Base-by-base conservation (phyloP, 2,888 invertebrate species). In the Melieria omissa region DNA sequence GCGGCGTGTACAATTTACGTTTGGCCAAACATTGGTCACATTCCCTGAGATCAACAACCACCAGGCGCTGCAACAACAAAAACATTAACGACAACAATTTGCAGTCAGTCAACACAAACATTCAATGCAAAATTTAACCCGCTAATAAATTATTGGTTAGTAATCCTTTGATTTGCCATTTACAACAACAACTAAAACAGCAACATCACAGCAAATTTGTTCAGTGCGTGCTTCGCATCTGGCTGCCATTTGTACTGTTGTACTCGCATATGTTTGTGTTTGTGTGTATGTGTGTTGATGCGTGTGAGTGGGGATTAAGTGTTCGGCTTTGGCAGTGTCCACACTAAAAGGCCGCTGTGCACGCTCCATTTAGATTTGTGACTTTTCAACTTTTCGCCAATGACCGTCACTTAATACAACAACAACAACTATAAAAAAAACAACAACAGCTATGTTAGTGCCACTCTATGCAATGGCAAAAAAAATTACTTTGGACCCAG, bases 81-180 rank as follows among this genome's bases (percentile, higher is more conserved):
- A n/a, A 14, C 2, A 57, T 14, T 14, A 58, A 58, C n/a, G 12
- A 8, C 10, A 58, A n/a, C 16, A 29, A 5, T 58, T 16, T 14
- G 16, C 29, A 58, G 5, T 10, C 44, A 42, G 41, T 54, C 16
- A 14, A 45, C 16, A 52, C 16, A 16, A 54, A 68, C 60, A 61
- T 61, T 68, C 44, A 61, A 68, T 68, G 68, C 41, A 63, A 70
- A 70, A 70, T 64, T 70, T 64, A 64, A 65, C 49, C 57, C 46
- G 52, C 58, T 64, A 58, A 70, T 70, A 70, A 70, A 70, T 70
- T 65, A 70, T 70, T 58, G 64, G 58, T 4, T 55, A 67, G 60
- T 65, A 70, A 70, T 70, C 65, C 70, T 70, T 64, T 65, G 64
- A 70, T 58, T 70, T 65, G 70, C 61, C 55, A 69, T 61, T 52